Base-by-base conservation (phyloP, 2,888 invertebrate genomes). In the Drosophila tanythrix region DNA sequence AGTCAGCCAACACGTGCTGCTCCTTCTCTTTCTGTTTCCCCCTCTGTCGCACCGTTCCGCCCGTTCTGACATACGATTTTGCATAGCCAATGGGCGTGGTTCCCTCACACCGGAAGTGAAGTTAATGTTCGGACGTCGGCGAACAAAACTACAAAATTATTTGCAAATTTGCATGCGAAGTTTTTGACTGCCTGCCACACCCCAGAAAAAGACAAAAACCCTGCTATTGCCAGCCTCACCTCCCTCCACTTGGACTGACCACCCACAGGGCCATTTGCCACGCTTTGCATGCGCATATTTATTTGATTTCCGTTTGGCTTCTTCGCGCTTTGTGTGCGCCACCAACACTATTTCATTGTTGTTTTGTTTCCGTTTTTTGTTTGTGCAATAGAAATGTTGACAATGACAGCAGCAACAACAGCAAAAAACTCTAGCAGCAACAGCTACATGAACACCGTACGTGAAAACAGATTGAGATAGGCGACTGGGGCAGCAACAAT, bases 81-180 rank as follows among this genome's bases (percentile, higher is more conserved):
- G 79, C 70, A 79, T 78, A 79, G 56, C 64, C 64, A 66, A 69
- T 69, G 51, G 79, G 80, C 76, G 76, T 76, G 80, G 72, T 15
- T 46, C 66, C 21, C 40, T 33, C 56, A 64, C 58, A 40, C 53
- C 76, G 84, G 81, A 81, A 79, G 83, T 74, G 66, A 76, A 84
- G 84, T 86, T 84, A 87, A 84, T 84, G 87, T 70, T 76, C 81
- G 83, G 86, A 70, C 83, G 76, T 75, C 64, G 77, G 62, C 53
- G 62, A 65, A 67, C 79, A 79, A 57, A 79, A 63, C 65, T 71
- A 65, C 56, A 65, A 58, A 88, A 80, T 78, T 70, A 82, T 80
- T 88, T 72, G 83, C 85, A 82, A 85, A 85, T 85, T 83, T 82
- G 83, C 85, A 77, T 80, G 85, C 77, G 63, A 66, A 67, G 63